These are phyloP conservation scores for Gisinianus flammeolus DNA, from an alignment of 2,888 invertebrate genomes.

Conservation along the genomic window DNA sequence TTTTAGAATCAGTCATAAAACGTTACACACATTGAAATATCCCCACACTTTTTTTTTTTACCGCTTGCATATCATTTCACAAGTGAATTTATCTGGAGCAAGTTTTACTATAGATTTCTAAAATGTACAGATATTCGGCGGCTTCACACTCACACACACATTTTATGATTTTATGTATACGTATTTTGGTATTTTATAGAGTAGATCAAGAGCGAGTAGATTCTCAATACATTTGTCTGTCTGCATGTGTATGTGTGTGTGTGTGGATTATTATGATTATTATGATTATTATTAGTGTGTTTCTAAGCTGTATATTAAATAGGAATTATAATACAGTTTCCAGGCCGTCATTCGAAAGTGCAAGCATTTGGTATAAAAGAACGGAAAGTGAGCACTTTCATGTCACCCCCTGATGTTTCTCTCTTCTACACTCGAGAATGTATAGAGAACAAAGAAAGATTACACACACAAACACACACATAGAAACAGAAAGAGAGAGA, in stretches of 20 bases:
- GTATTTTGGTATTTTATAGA: no score
- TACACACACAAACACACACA: no score
- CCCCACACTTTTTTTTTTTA: neutral
- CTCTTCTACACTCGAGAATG: slow-evolving; percentile 18
- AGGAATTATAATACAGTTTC: slow-evolving; percentile 9
- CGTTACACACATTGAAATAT: neutral
- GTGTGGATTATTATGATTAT: slow-evolving; percentile 12
- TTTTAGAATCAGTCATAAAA: slow-evolving; percentile 19
- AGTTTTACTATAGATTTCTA: no score
- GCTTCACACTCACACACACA: no score
- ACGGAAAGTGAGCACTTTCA: slow-evolving; percentile 36
- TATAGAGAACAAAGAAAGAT: no score
- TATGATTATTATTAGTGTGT: no score
- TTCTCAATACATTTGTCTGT: no score
- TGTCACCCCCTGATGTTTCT: slow-evolving; percentile 43
- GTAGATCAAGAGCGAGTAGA: no score
- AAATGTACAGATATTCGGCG: no score
- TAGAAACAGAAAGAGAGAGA: neutral
- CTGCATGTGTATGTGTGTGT: slow-evolving; percentile 13
- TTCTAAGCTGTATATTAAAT: slow-evolving; percentile 5
- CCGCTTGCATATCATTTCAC: neutral
- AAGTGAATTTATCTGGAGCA: no score
- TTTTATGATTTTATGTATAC: no score
- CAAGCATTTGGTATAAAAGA: slow-evolving; percentile 8
- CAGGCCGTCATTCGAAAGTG: slow-evolving; percentile 31